Base-by-base conservation (phyloP, 1,140 invertebrate species). In the Nephila pilipes region DNA sequence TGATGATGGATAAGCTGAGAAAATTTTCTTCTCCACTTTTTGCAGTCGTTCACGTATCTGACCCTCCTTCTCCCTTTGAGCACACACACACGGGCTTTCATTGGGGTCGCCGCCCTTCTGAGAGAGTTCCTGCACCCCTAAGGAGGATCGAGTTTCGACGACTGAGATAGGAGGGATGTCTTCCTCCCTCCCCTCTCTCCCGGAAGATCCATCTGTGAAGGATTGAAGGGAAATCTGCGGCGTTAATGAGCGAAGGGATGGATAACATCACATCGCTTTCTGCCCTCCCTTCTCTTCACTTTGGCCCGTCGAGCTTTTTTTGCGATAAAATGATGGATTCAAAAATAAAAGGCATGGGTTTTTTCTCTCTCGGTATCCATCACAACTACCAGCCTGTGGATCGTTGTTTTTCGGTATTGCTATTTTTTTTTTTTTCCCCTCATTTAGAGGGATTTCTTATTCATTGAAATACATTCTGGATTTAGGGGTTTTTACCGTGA, bases 1-100 rank as follows among this genome's bases (percentile, higher is more conserved):
- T 90, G 69, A 90, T 90, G 88, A 90, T 90, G 65, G 88, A 90
- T 90, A 90, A 79, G 88, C 88, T 90, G 88, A 90, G 88, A 90
- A 57, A 90, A 90, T 79, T 79, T 90, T 69, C 32, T 54, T 22
- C 80, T 55, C 22, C 25, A 57, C 54, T 85, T 85, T 85, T 85
- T 85, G 38, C 81, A 54, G 63, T 65, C n/a, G 46, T 46, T 46
- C 46, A 46, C 32, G 79, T 46, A 32, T 85, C 54, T 87, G 85
- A 87, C 85, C 85, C 88, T 54, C 81, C 54, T 46, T 81, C 79
- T 81, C 79, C 63, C 63, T 75, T 83, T 83, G 81, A 54, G 46
- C 81, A 32, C 46, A 46, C 46, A 46, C 81, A 83, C 46, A 55
- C 81, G 14, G 38, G 38, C 81, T 55, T 55, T 54, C 36, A 22